Evolutionary conservation across 37 sponge, comb jelly and placozoan genomes (phyloP).

Genomic region (Tethya wilhelma): DNA sequence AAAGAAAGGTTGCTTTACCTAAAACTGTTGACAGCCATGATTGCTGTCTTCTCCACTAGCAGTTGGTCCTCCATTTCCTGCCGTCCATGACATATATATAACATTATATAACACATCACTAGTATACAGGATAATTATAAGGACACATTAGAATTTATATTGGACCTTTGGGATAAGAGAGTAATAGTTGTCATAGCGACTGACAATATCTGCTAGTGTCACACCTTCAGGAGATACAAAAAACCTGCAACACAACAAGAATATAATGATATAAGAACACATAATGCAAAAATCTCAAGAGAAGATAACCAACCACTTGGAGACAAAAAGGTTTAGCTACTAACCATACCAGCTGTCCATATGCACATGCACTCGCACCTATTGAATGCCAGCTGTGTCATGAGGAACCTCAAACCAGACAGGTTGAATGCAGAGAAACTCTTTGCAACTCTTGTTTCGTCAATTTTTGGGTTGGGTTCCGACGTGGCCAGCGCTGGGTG

Average conservation of each 20-base stretch:
- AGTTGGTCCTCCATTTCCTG: conserved; percentile 38
- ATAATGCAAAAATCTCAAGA: background rate
- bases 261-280: no score
- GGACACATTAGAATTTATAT: background rate
- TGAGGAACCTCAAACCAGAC: conserved; percentile 43
- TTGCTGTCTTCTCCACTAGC: conserved; percentile 30
- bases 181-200: conserved; percentile 39
- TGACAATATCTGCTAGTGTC: conserved; percentile 3
- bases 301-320: background rate
- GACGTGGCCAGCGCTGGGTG: conserved; percentile 49
- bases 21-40: conserved; percentile 33
- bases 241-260: no score
- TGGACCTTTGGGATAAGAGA: conserved; percentile 40
- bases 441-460: conserved; percentile 32
- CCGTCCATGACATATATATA: background rate
- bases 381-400: conserved; percentile 37
- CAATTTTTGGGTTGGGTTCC: conserved; percentile 46
- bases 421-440: conserved; percentile 24
- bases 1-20: conserved; percentile 1
- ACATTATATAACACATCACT: conserved; percentile 18
- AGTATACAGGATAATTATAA: no score
- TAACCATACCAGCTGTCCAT: background rate
- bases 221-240: conserved; percentile 31
- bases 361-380: background rate
- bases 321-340: no score